Base-by-base conservation (phyloP, 35 echinoderm and acorn worm species). In the Apostichopus japonicus region DNA sequence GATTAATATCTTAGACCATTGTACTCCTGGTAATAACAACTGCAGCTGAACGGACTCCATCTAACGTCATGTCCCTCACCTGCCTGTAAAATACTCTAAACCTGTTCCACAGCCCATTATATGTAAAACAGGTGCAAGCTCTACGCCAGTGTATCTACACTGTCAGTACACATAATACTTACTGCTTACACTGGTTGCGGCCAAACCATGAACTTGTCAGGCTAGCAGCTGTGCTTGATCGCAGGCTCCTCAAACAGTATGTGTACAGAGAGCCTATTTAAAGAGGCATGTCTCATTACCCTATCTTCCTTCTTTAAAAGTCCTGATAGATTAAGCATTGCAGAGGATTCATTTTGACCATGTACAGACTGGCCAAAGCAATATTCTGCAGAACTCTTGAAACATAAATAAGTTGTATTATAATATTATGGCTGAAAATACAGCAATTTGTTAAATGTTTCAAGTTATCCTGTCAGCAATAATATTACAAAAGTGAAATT, bases 91-190 rank as follows among this genome's bases (percentile, higher is more conserved):
- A 53, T 84, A 57, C 53, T 84, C 53, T 51, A 84, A 84, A 84
- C 81, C 81, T 84, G 81, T 84, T 84, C 54, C 51, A 58, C 81
- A 53, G 53, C 16, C 81, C 81, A 84, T 84, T 84, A 84, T 84
- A 84, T 84, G 81, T 84, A 84, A 84, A 84, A 84, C 81, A 84
- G 81, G 81, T 84, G 81, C 81, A 84, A 84, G 16, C 81, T 57
- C 21, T 6, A 57, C 24, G 53, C 15, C n/a, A 57, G 54, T 57
- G 56, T 22, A 54, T 84, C 17, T 84, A 24, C 81, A 84, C 81
- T 84, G 51, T 54, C 54, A 84, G 81, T 84, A 24, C 54, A 84
- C 54, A 22, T 57, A 55, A 57, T n/a, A 21, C 53, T 21, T 53
- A 55, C 2, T 62, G 55, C 81, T 84, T 55, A 6, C 13, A 75